Evolutionary conservation across 2,888 invertebrate species (phyloP).

Genomic region (Cephonodes hylas): DNA sequence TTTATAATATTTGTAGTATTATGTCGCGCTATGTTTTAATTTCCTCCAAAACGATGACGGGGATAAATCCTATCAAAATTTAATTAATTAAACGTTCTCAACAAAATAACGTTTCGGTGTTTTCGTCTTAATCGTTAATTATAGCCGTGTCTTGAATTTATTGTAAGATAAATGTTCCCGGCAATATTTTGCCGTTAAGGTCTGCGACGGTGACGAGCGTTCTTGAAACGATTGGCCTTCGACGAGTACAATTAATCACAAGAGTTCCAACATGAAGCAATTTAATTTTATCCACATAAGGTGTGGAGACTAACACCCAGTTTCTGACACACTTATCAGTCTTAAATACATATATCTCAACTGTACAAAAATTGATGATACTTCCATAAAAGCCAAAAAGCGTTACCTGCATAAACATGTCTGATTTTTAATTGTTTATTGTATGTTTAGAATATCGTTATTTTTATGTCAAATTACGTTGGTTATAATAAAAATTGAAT

Average conservation of each 20-base stretch:
- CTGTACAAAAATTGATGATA: no score
- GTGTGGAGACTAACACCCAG: no score
- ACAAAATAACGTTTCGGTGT: background rate
- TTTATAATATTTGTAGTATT: no score
- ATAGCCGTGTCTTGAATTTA: conserved; percentile 23
- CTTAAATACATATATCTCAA: no score
- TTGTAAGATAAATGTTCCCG: conserved; percentile 20
- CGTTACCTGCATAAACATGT: no score
- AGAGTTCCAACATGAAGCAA: background rate
- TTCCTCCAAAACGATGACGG: background rate
- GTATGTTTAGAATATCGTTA: no score
- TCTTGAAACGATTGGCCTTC: conserved; percentile 22
- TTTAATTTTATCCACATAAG: background rate
- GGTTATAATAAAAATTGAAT: no score
- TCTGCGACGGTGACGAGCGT: conserved; percentile 24
- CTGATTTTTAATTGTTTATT: no score
- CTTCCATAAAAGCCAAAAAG: no score
- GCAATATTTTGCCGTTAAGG: conserved; percentile 19
- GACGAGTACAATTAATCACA: conserved; percentile 24
- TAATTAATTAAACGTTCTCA: conserved; percentile 12
- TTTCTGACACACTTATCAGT: no score
- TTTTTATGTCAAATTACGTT: no score
- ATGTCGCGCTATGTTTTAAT: background rate
- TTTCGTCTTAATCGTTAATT: conserved; percentile 23
- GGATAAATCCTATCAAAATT: conserved; percentile 9